Evolutionary conservation across 64 coral and sea anemone genomes (phyloP), one percentile per base, ranked within the genome.

Genomic region (Trachythela sp.): DNA sequence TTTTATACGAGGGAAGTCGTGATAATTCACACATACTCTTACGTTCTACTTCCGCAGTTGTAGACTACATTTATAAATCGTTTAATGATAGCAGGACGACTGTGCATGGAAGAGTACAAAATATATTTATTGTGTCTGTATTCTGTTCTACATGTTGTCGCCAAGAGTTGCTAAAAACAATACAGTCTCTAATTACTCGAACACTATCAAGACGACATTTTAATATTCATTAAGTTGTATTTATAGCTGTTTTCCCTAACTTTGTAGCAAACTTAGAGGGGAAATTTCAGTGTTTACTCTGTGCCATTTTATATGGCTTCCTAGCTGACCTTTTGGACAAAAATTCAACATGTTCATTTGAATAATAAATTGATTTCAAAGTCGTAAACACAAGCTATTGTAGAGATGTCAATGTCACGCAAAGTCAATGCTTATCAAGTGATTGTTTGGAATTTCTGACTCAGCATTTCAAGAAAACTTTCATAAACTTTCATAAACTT

Each of bases 171-270:
- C 56, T 64, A 64, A 64, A 64, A 64, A 64, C 56, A 64, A 64
- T 64, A 27, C 24, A 64, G 56, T 64, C 56, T 64, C 56, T 64
- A 64, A 64, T 64, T 64, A 64, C 56, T 64, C 56, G 56, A 64
- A 64, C 56, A 64, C 56, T 64, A 64, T 64, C 56, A 27, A 64
- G 56, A 64, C 56, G 56, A 64, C 56, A 27, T 64, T 64, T 64
- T 64, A 64, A 64, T 64, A 64, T 64, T 64, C 56, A 64, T 64
- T 64, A 64, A 64, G 8, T 64, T 64, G 56, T 64, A n/a, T 64
- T 64, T 64, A 64, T 64, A 27, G 56, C 17, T 64, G 20, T 20
- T 27, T 64, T 64, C 24, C 49, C 56, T 64, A n/a, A n/a, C 56
- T 64, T 64, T 18, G 26, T 59, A 64, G 15, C 22, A 64, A 64